Percentiles rank a stretch among this genome's conserved stretches.
phyloP scores from a whole-genome alignment of 1,140 invertebrate genomes.

The Megathymus violae region DNA sequence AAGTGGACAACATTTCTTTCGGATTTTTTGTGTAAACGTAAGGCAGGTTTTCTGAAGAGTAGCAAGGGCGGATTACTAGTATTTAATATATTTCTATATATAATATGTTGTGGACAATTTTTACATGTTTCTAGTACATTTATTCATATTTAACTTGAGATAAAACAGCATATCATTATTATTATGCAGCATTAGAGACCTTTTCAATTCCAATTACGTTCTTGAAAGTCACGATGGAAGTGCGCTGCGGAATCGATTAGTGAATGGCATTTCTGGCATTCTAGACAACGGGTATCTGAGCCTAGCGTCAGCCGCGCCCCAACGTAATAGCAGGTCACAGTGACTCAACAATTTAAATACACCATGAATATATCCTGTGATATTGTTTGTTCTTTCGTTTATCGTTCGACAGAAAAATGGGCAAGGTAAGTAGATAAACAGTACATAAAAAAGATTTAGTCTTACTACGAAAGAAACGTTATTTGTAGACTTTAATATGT shows the following conservation, averaged over 20 bases:
- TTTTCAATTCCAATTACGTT: conserved; percentile 22
- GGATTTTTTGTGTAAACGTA: too few species aligned
- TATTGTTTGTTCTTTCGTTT: too few species aligned
- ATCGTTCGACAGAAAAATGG: conserved; percentile 3
- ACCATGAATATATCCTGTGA: too few species aligned
- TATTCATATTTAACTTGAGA: neutral
- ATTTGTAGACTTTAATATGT: too few species aligned
- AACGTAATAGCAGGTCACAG: conserved; percentile 5
- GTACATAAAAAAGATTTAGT: conserved; percentile 10
- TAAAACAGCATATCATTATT: neutral
- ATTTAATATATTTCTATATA: too few species aligned
- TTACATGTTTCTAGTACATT: too few species aligned
- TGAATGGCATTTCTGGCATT: conserved; percentile 29
- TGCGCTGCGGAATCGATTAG: conserved; percentile 29
- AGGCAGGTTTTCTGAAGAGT: too few species aligned
- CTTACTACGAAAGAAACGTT: too few species aligned
- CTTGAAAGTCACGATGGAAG: conserved; percentile 28
- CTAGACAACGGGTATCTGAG: conserved; percentile 13
- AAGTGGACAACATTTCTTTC: too few species aligned
- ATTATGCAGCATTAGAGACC: conserved; percentile 13
- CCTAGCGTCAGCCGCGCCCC: conserved; percentile 22
- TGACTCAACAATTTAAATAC: conserved; percentile 26
- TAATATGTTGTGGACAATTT: too few species aligned
- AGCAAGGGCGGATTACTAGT: too few species aligned
- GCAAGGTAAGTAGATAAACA: neutral